Percentiles rank a stretch among this genome's conserved stretches.
phyloP scores from a whole-genome alignment of 2,888 invertebrate species.

The Drosophila lutescens region DNA sequence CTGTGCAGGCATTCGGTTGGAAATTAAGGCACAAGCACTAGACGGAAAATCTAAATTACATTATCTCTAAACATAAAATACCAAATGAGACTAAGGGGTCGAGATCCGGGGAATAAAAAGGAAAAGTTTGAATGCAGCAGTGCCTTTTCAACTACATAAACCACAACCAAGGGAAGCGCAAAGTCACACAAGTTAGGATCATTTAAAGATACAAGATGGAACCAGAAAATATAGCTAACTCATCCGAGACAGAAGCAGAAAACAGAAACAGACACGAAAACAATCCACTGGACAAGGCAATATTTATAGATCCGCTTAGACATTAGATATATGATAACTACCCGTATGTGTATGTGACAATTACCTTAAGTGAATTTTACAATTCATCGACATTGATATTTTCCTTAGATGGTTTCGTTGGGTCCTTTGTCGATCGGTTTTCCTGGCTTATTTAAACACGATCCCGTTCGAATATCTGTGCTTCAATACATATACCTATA shows the following conservation, averaged over 20 bases:
- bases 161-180: constrained; percentile 14
- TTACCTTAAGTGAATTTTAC: constrained; percentile 37
- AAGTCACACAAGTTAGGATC: constrained; percentile 15
- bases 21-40: constrained; percentile 24
- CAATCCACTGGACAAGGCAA: constrained; percentile 44
- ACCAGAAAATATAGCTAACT: constrained; percentile 1
- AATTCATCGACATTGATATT: constrained; percentile 14
- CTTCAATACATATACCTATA: constrained; percentile 33
- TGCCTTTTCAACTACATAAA: constrained; percentile 50
- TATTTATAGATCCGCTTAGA: constrained; percentile 38
- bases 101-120: constrained; percentile 17
- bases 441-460: constrained; percentile 28
- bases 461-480: constrained; percentile 27
- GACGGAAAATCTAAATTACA: constrained; percentile 18
- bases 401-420: constrained; percentile 10
- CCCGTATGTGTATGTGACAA: constrained; percentile 7
- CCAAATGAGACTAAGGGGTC: constrained; percentile 30
- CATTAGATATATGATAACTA: constrained; percentile 25
- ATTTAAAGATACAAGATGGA: constrained; percentile 3
- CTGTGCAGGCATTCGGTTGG: constrained; percentile 43
- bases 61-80: constrained; percentile 10
- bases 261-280: constrained; percentile 11
- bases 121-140: constrained; percentile 55
- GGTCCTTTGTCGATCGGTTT: constrained; percentile 7
- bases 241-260: constrained; percentile 7